phyloP scores from a whole-genome alignment of 2,797 vertebrate genomes.

The Lepilemur ruficaudatus region DNA sequence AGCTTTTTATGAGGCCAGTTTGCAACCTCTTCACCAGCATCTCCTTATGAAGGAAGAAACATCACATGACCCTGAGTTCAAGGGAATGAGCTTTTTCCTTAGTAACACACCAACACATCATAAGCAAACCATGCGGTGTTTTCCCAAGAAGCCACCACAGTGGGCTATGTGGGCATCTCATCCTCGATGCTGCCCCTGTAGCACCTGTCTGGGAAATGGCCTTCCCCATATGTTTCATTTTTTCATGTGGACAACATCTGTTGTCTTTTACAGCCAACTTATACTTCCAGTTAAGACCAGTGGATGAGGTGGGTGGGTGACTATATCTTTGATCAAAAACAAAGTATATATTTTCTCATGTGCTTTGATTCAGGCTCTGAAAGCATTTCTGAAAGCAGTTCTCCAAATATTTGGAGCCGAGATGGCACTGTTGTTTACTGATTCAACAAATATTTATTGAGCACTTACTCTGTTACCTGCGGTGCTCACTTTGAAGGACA shows the following conservation, averaged over 20 bases:
- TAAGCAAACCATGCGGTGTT: fast-evolving
- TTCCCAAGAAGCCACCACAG: not conserved
- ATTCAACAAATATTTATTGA: not conserved
- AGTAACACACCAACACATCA: not conserved
- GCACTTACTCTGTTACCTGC: not conserved
- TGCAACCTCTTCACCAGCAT: not conserved
- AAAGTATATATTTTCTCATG: not conserved
- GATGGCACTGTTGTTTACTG: not conserved
- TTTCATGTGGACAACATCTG: not conserved
- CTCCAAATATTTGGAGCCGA: not conserved
- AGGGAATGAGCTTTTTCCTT: not conserved
- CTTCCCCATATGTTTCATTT: not conserved
- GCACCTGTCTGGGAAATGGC: not conserved
- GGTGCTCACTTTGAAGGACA: not conserved
- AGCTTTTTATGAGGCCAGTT: not conserved
- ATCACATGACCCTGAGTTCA: not conserved
- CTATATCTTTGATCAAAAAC: not conserved
- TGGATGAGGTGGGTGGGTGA: not conserved
- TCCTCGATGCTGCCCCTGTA: no score
- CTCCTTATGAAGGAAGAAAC: not conserved
- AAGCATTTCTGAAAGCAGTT: not conserved
- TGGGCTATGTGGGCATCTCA: not conserved
- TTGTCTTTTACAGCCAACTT: not conserved
- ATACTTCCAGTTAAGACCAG: not conserved
- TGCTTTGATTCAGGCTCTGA: not conserved